A percentile compares a stretch with the other conserved stretches of the same genome.
phyloP scores from a whole-genome alignment of 2,888 invertebrate species.

The Heliconius ismenius region DNA sequence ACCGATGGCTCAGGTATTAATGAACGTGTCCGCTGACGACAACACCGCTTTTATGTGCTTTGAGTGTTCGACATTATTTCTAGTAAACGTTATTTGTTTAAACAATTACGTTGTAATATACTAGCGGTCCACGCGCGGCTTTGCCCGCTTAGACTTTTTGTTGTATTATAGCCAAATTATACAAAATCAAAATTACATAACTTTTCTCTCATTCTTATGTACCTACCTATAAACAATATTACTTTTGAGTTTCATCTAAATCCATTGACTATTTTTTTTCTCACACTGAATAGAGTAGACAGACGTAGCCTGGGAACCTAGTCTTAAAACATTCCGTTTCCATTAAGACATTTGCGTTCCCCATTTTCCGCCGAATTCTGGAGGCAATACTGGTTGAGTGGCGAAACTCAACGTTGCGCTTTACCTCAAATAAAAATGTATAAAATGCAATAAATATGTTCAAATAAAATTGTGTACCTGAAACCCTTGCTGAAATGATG shows the following conservation, averaged over 20 bases:
- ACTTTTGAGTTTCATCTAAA: not conserved
- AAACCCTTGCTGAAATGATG: too few relatives aligned
- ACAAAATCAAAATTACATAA: not conserved
- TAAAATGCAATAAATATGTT: too few relatives aligned
- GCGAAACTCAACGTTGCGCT: too few relatives aligned
- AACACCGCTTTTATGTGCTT: slow-evolving; percentile 26
- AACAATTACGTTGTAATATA: not conserved
- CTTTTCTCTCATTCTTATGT: not conserved
- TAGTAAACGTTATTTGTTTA: slow-evolving; percentile 13
- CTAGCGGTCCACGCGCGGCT: not conserved
- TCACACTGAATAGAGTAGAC: not conserved
- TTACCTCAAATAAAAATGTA: too few relatives aligned
- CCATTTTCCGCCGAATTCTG: not conserved
- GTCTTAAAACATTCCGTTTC: not conserved
- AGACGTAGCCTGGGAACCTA: not conserved
- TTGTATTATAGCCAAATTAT: not conserved
- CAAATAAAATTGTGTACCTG: too few relatives aligned
- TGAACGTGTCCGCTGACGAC: slow-evolving; percentile 44
- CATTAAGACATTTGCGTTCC: not conserved
- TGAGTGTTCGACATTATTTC: slow-evolving; percentile 17
- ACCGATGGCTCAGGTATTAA: slow-evolving; percentile 58
- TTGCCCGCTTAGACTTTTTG: not conserved
- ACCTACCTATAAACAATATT: not conserved
- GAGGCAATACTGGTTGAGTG: too few relatives aligned
- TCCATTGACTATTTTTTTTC: too few relatives aligned